Conservation (phyloP, 2,888 invertebrate genomes). For the Diaphora mendica region DNA sequence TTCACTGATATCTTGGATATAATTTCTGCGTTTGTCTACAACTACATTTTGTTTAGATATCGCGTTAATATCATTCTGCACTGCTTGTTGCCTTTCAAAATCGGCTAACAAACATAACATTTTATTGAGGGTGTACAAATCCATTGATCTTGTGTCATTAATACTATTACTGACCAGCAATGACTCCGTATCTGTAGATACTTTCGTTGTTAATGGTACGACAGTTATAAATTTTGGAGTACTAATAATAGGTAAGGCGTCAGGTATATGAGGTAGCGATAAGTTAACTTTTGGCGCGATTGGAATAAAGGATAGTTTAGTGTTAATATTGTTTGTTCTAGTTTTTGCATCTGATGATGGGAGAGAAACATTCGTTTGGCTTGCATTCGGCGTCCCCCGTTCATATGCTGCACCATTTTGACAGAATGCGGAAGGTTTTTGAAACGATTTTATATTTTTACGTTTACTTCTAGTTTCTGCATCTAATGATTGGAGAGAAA, state of each 20-base stretch:
- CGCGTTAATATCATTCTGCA: background rate
- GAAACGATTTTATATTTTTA: constrained; percentile 65
- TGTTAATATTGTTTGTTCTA: background rate
- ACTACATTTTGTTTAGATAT: background rate
- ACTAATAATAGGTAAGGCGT: background rate
- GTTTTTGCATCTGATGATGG: background rate
- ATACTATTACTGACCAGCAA: background rate
- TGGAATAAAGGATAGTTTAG: background rate
- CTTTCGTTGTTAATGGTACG: background rate
- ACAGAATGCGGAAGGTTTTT: constrained; percentile 39
- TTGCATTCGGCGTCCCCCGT: background rate
- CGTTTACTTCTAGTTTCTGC: constrained; percentile 53
- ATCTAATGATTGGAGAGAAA: background rate
- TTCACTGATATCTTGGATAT: background rate
- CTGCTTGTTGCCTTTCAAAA: background rate
- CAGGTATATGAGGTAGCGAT: background rate
- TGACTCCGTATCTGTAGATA: background rate
- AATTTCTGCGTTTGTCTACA: background rate
- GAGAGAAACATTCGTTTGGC: background rate
- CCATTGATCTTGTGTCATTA: background rate
- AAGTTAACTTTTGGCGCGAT: background rate
- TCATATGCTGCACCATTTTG: background rate
- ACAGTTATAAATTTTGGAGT: background rate
- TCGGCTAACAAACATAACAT: background rate
- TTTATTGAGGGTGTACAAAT: background rate